Evolutionary conservation across 2,797 vertebrate genomes (phyloP), one percentile per base, ranked within the genome.

Genomic region (Etheostoma perlongum): DNA sequence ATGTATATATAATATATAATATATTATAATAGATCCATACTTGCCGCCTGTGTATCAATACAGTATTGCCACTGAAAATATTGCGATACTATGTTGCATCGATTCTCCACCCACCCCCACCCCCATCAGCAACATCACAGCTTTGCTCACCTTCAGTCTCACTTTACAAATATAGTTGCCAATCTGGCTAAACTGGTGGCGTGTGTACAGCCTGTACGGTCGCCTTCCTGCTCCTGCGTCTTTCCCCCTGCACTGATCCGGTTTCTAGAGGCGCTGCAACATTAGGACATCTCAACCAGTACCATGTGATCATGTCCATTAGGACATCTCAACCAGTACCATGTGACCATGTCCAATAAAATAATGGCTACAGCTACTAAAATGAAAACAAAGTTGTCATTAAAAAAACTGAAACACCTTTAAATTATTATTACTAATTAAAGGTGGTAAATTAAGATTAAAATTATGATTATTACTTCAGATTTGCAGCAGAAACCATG

Each of bases 401-500:
- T 27, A 4, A 27, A 30, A 30, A 30, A 30, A 30, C 30, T 30
- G 14, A 53, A 57, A 46, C 21, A 21, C 16, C 23, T 40, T 36
- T 27, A 6, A 44, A 49, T 49, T 49, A 49, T 49, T 49, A n/a
- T 8, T 27, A 27, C 42, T 25, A 59, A 57, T 74, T 70, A 18
- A 47, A 42, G 19, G 2, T 49, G 21, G 11, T 53, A 44, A 60
- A 30, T 30, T 5, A 30, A 30, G 30, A 30, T 30, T 30, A 30
- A 5, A 30, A 5, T 54, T 2, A 40, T 15, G 12, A 44, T 15
- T 58, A 67, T 2, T 30, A 64, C 76, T 76, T 27, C 46, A 72
- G 57, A 2, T 51, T 76, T 47, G 71, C 59, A 75, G 42, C 30
- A 46, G 47, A 8, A 78, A 23, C 40, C 27, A 16, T 14, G 30